phyloP scores from a whole-genome alignment of 1,140 invertebrate genomes.

The Lasioglossum albipes region DNA sequence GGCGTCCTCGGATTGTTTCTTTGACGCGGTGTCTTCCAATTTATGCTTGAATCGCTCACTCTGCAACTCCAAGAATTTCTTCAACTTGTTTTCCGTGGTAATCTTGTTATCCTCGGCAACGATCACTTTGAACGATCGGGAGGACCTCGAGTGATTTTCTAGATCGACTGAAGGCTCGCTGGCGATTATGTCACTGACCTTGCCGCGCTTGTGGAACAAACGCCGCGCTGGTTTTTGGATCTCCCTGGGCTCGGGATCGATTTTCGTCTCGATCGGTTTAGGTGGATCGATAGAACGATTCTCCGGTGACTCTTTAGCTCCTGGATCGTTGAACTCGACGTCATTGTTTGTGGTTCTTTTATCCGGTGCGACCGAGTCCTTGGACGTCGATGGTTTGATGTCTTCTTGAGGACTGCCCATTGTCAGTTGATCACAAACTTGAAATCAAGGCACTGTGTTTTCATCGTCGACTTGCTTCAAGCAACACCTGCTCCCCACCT shows the following conservation, averaged over 20 bases:
- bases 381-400: neutral
- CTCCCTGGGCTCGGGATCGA: neutral
- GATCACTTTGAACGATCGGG: neutral
- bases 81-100: conserved; percentile 35
- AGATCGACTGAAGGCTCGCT: neutral
- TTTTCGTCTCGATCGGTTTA: no score
- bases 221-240: neutral
- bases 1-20: neutral
- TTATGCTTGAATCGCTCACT: conserved; percentile 9
- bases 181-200: neutral
- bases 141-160: neutral
- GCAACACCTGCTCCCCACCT: neutral
- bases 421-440: neutral
- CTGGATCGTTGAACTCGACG: neutral
- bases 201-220: neutral
- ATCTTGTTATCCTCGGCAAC: neutral
- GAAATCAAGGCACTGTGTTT: neutral
- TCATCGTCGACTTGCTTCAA: no score
- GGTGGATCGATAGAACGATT: neutral
- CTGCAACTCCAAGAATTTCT: conserved; percentile 5
- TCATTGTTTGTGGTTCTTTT: neutral
- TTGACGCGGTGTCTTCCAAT: neutral
- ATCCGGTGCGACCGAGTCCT: neutral
- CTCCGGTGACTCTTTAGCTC: neutral
- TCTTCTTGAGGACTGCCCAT: neutral